These are phyloP conservation scores for Molorchus minor DNA, from an alignment of 2,888 invertebrate genomes.

Conservation along the genomic window DNA sequence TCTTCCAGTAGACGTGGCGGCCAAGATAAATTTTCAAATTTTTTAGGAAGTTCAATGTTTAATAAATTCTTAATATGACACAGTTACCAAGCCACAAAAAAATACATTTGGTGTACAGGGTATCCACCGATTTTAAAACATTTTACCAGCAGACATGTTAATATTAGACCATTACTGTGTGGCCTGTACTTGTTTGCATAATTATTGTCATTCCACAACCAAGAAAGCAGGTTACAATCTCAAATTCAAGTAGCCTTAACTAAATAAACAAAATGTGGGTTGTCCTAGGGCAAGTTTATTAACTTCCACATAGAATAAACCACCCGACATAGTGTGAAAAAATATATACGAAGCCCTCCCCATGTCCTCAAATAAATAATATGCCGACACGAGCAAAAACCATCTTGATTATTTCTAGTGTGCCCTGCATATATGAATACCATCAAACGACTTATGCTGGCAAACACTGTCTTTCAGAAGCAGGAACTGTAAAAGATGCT, in stretches of 20 bases:
- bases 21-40: too few species aligned
- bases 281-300: slow-evolving; percentile 23
- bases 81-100: too few species aligned
- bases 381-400: slow-evolving; percentile 27
- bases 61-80: too few species aligned
- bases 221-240: background rate
- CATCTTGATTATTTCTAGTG: slow-evolving; percentile 28
- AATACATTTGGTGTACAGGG: too few species aligned
- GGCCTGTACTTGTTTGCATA: too few species aligned
- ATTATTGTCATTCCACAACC: too few species aligned
- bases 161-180: too few species aligned
- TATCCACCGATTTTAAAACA: too few species aligned
- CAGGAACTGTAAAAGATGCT: slow-evolving; percentile 35
- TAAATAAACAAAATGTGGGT: slow-evolving; percentile 31
- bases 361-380: slow-evolving; percentile 28
- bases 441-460: slow-evolving; percentile 17
- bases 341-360: slow-evolving; percentile 23
- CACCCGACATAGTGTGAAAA: slow-evolving; percentile 3
- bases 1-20: too few species aligned
- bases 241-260: slow-evolving; percentile 24
- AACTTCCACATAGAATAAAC: slow-evolving; percentile 18
- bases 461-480: slow-evolving; percentile 18
- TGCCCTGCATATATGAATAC: slow-evolving; percentile 2
- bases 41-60: too few species aligned
- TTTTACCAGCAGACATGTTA: too few species aligned